Evolutionary conservation across 2,888 invertebrate genomes (phyloP), one percentile per base, ranked within the genome.

Genomic region (Cosmopolites sordidus): DNA sequence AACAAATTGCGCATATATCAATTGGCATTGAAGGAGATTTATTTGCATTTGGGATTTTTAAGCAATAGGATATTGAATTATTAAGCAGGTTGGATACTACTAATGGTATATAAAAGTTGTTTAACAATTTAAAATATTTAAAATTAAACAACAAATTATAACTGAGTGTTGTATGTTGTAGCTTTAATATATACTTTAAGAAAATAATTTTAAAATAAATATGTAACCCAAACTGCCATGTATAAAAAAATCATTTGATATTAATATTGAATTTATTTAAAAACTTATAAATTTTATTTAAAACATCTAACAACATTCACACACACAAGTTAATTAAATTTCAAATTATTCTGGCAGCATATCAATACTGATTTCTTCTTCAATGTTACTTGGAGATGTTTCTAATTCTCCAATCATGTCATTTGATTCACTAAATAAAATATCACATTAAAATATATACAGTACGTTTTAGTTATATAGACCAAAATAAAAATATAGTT

Each of bases 381-480:
- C 84, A 58, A 85, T 78, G 68, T 90, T 89, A 68, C 87, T 88
- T 0, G 89, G 89, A 0, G 90, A 89, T 55, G 89, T 89, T 71
- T 91, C 90, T 70, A 90, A 74, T 61, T 81, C 81, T 2, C 78
- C 79, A 42, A 58, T 52, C 56, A 89, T 80, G 69, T 91, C 91
- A 71, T 89, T 89, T 9, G 89, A 88, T 74, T 89, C 90, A 73
- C 90, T 91, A 75, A 62, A 55, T 43, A 15, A 43, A 17, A 27
- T 11, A 54, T 58, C 5, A 37, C n/a, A 14, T 12, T 37, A 11
- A 12, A 12, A 12, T n/a, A n/a, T 29, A 29, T 8, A 29, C 11
- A 29, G 29, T 8, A 8, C 6, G 11, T n/a, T n/a, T n/a, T n/a
- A n/a, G n/a, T n/a, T n/a, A n/a, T n/a, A n/a, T n/a, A n/a, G n/a